phyloP scores from a whole-genome alignment of 1,140 invertebrate species.

The Scylla paramamosain region DNA sequence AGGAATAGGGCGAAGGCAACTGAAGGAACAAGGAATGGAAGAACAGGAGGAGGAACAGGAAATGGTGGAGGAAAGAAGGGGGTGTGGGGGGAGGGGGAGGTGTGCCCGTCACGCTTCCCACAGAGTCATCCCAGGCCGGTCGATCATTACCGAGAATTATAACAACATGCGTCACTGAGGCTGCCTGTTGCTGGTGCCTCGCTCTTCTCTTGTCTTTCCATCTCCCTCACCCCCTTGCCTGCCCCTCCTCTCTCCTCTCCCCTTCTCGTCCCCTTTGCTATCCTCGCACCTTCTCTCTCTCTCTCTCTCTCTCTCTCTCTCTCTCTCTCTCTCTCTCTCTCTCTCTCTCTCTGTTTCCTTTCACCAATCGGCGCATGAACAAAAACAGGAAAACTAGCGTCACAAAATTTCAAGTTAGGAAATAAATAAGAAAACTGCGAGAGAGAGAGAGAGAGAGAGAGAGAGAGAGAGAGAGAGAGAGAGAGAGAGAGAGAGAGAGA shows the following conservation, averaged over 20 bases:
- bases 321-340: background rate
- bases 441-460: too few species aligned
- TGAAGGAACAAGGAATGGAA: too few species aligned
- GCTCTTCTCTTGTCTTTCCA: background rate
- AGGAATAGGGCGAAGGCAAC: too few species aligned
- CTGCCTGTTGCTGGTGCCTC: background rate
- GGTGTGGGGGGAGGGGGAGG: background rate
- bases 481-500: too few species aligned
- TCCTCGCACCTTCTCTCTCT: too few species aligned
- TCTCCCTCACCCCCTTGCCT: background rate
- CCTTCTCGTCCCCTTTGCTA: background rate
- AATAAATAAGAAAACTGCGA: too few species aligned
- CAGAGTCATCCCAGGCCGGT: background rate
- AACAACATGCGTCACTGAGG: background rate
- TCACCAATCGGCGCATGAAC: background rate
- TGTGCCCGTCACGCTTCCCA: background rate
- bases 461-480: too few species aligned
- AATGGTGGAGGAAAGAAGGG: background rate
- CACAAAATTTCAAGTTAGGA: too few species aligned
- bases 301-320: background rate
- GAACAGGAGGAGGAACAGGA: background rate
- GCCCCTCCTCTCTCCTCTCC: background rate
- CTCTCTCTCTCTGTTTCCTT: background rate
- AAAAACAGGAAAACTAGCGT: too few species aligned
- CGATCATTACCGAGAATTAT: constrained; percentile 1